Conservation (phyloP, 2,113 vertebrate species). For the human region DNA sequence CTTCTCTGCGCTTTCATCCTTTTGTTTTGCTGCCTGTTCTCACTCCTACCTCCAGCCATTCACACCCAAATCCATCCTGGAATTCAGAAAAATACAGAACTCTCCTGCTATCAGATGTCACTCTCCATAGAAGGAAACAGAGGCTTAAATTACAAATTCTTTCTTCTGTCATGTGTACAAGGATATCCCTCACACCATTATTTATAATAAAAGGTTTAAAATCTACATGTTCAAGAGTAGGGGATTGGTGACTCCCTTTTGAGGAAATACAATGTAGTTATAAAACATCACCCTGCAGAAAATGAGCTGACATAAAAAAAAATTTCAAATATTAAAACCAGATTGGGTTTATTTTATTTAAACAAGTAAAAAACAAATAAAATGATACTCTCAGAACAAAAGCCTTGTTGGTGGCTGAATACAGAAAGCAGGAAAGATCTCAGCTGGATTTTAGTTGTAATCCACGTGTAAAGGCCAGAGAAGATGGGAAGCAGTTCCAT, state of each 20-base stretch:
- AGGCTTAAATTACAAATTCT: background rate
- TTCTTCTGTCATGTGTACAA: background rate
- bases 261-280: background rate
- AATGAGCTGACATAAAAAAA: background rate
- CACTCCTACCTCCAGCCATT: background rate
- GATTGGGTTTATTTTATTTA: background rate
- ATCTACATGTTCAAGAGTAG: background rate
- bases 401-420: background rate
- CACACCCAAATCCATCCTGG: background rate
- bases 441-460: background rate
- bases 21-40: background rate
- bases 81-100: background rate
- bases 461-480: background rate
- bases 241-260: background rate
- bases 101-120: background rate
- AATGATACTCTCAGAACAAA: background rate
- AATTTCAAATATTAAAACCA: background rate
- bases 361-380: background rate
- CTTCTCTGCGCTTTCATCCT: background rate
- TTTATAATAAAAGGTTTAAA: background rate
- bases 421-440: background rate
- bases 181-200: background rate
- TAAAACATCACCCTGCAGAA: background rate
- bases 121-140: background rate
- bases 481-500: background rate